Base-by-base conservation (phyloP, 2,888 invertebrate genomes). In the Gandaritis pyraliata region DNA sequence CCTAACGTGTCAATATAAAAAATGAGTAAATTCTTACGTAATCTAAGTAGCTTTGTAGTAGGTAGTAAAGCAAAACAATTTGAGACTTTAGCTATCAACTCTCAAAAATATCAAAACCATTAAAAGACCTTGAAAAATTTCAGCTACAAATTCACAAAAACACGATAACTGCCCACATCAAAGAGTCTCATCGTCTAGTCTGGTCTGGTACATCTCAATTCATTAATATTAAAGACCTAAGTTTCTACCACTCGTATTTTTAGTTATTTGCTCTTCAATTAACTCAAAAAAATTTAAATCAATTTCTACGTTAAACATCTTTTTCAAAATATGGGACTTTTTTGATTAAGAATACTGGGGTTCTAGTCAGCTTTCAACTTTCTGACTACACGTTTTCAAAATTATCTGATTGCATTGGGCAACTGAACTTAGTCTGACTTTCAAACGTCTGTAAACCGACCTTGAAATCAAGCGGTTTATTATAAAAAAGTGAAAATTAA, bases 161-260 rank as follows among this genome's bases (percentile, higher is more conserved):
- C 36, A 43, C 36, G 30, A 61, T 43, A 49, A 45, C 52, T 33
- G 30, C 29, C 36, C 41, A 54, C 54, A 46, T 54, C 58, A 64
- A 66, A 65, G 58, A 47, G 49, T 48, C 58, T 63, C 61, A 62
- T 54, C 61, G 61, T 64, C 53, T 64, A 57, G 54, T 38, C 59
- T 61, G 2, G 10, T 8, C 58, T 63, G 65, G 65, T 66, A 65
- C 60, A 59, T 70, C 68, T 70, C 61, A 68, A 65, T 70, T 68
- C 58, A 63, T 68, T 63, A 68, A 64, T 65, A 68, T 64, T 64
- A 65, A 52, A 48, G 52, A 54, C 48, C 41, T 57, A 48, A 59
- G 16, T 43, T 15, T 41, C 41, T 41, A 41, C 10, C 43, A 16
- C 16, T 10, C 43, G 41, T 41, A 41, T 15, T 12, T 7, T 41